Evolutionary conservation across 2,888 invertebrate genomes (phyloP), one percentile per base, ranked within the genome.

Genomic region (Ceratothoa steindachneri): DNA sequence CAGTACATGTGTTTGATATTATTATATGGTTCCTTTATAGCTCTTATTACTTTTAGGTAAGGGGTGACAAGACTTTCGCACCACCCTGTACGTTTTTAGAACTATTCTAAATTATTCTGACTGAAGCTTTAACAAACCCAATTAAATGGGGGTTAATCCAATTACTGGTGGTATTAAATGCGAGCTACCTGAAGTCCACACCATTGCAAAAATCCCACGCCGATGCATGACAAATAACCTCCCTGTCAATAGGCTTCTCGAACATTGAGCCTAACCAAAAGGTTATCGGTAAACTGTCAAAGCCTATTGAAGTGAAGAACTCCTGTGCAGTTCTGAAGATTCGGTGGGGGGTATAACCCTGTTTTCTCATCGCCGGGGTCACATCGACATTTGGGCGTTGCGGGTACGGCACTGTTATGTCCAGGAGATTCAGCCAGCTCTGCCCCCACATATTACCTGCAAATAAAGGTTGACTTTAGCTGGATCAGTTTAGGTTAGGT

Each of bases 141-240:
- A n/a, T n/a, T n/a, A n/a, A n/a, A n/a, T n/a, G n/a, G n/a, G n/a
- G n/a, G n/a, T n/a, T n/a, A n/a, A n/a, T n/a, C n/a, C n/a, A n/a
- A n/a, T n/a, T n/a, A n/a, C n/a, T n/a, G n/a, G n/a, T n/a, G n/a
- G n/a, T n/a, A n/a, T n/a, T n/a, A n/a, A n/a, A n/a, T n/a, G n/a
- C n/a, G n/a, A n/a, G n/a, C 27, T 1, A 91, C 93, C 93, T 89
- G 83, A 90, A 93, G 83, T 95, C 94, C 22, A 90, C 87, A 0
- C 73, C 87, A 82, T 93, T 92, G 82, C 91, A 92, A 84, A 93
- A 92, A 84, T 94, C 93, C 93, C 93, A 93, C 0, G 93, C 90
- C 0, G 89, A 89, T 0, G 90, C 89, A 81, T 89, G 87, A 80
- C 90, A 90, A 70, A 89, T 87, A 0, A 89, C 87, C 30, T 87